Conservation (phyloP, 2,888 invertebrate species). For the Vanessa cardui region DNA sequence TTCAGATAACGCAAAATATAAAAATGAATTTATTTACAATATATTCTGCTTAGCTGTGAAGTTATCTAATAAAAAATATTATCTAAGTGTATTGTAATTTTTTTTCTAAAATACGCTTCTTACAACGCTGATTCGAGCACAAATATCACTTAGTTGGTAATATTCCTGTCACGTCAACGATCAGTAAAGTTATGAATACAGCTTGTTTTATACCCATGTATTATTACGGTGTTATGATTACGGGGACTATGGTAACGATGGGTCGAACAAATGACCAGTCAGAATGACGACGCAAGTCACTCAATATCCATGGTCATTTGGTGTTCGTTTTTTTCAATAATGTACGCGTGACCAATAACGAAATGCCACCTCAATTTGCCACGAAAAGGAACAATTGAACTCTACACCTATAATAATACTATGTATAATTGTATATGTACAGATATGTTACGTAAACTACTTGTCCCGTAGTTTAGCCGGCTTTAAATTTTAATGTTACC, state of each 20-base stretch:
- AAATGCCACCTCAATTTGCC: too few species aligned
- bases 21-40: conserved; percentile 8
- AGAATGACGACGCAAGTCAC: conserved; percentile 33
- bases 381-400: too few species aligned
- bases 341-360: not conserved
- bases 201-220: conserved; percentile 53
- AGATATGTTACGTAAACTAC: too few species aligned
- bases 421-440: too few species aligned
- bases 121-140: conserved; percentile 10
- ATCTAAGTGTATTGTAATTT: too few species aligned
- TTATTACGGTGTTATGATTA: conserved; percentile 58
- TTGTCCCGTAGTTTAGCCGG: too few species aligned
- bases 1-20: not conserved
- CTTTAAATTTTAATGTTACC: too few species aligned
- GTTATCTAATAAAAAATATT: too few species aligned
- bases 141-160: conserved; percentile 4
- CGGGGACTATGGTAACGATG: conserved; percentile 64
- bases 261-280: conserved; percentile 42
- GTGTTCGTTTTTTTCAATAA: not conserved
- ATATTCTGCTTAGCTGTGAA: too few species aligned
- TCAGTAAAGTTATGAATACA: conserved; percentile 41
- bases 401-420: too few species aligned
- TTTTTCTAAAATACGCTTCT: conserved; percentile 1
- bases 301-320: conserved; percentile 29
- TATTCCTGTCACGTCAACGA: conserved; percentile 37